phyloP scores from a whole-genome alignment of 2,113 vertebrate species.

The Lamprologus sp. region DNA sequence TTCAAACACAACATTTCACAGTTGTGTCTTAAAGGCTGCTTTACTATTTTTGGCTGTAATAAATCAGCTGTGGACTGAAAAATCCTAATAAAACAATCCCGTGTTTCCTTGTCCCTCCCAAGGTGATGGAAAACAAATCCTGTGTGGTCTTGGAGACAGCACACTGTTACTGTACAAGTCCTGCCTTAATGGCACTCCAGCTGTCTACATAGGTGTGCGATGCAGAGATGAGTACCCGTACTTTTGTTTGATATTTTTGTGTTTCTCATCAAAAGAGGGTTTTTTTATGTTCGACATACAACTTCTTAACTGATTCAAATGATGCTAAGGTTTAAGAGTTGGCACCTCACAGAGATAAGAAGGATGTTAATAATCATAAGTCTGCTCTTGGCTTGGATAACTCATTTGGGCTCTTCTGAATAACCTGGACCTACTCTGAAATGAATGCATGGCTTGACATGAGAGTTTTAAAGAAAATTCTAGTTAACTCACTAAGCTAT shows the following conservation, averaged over 20 bases:
- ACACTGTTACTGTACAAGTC: conserved; percentile 72
- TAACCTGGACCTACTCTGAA: not conserved
- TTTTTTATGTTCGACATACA: not conserved
- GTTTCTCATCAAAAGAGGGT: not conserved
- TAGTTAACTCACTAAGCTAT: not conserved
- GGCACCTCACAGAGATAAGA: not conserved
- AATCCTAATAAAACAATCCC: not conserved
- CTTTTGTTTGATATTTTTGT: not conserved
- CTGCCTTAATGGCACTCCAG: conserved; percentile 57
- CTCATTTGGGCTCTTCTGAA: not conserved
- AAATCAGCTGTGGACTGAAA: not conserved
- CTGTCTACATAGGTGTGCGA: conserved; percentile 76
- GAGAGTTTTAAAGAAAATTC: not conserved
- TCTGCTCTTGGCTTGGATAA: not conserved
- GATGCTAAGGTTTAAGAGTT: not conserved
- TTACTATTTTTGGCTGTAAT: not conserved
- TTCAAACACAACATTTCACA: not conserved
- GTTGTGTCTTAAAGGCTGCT: not conserved
- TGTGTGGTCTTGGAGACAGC: conserved; percentile 80
- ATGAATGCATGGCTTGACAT: not conserved
- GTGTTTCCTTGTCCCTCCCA: conserved; percentile 48
- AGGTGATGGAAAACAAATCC: conserved; percentile 78
- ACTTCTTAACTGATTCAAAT: not conserved
- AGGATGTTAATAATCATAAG: not conserved
- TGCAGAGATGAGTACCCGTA: not conserved